phyloP scores from a whole-genome alignment of 2,888 invertebrate genomes.

The Orthonevra nobilis region DNA sequence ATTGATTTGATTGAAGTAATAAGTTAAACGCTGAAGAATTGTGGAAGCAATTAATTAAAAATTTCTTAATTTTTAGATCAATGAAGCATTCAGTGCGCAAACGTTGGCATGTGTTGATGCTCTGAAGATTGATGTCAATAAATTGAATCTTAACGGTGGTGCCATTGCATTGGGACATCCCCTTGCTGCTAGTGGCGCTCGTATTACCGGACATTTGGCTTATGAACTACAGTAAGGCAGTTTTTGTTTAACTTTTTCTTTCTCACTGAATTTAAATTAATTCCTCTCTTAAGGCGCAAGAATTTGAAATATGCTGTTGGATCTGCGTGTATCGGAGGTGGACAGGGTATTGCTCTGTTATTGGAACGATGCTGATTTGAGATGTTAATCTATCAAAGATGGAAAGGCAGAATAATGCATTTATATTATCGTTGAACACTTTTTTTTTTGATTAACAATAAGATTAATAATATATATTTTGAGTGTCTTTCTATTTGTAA shows the following conservation, averaged over 20 bases:
- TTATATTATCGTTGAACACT: slow-evolving; percentile 22
- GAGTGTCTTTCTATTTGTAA: no score
- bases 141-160: slow-evolving; percentile 96
- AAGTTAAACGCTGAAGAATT: background rate
- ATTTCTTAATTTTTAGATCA: slow-evolving; percentile 85
- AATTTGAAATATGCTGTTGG: slow-evolving; percentile 94
- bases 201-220: slow-evolving; percentile 94
- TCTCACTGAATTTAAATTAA: slow-evolving; percentile 6
- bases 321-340: slow-evolving; percentile 98
- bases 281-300: slow-evolving; percentile 84
- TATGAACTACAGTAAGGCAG: slow-evolving; percentile 91
- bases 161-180: slow-evolving; percentile 99
- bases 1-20: slow-evolving; percentile 96
- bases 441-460: no score
- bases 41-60: background rate
- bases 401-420: slow-evolving; percentile 43
- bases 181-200: slow-evolving; percentile 94
- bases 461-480: slow-evolving; percentile 10
- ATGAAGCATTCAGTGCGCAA: slow-evolving; percentile 99
- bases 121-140: slow-evolving; percentile 90
- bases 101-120: slow-evolving; percentile 95
- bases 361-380: slow-evolving; percentile 84
- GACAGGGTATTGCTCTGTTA: slow-evolving; percentile 97
- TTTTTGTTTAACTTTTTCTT: slow-evolving; percentile 73
- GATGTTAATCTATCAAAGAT: background rate